A percentile compares a stretch with the other conserved stretches of the same genome.
phyloP scores from a whole-genome alignment of 2,113 vertebrate genomes.

The Phocoena phocoena region DNA sequence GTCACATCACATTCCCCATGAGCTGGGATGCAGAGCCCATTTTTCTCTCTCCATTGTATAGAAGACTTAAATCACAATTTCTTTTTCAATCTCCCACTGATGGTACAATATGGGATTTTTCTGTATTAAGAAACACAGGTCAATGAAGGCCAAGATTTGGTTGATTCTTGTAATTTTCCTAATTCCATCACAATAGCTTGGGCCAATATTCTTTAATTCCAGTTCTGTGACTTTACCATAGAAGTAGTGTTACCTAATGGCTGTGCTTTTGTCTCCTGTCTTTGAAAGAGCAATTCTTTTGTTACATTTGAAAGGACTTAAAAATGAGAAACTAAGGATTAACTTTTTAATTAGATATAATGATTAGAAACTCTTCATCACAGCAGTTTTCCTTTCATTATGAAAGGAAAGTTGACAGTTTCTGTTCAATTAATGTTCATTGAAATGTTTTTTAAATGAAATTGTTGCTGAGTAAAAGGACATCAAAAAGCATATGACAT shows the following conservation, averaged over 20 bases:
- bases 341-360: conserved; percentile 70
- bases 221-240: not conserved
- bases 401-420: conserved; percentile 38
- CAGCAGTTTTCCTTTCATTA: conserved; percentile 52
- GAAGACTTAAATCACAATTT: not conserved
- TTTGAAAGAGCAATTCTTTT: conserved; percentile 49
- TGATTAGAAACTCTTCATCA: conserved; percentile 62
- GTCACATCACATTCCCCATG: not conserved
- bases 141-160: conserved; percentile 9
- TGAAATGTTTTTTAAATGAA: conserved; percentile 57
- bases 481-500: not conserved
- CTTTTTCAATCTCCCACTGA: not conserved
- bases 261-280: conserved; percentile 10
- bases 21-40: not conserved
- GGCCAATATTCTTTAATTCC: conserved; percentile 29
- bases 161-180: conserved; percentile 25
- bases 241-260: conserved; percentile 27
- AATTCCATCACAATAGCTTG: conserved; percentile 39
- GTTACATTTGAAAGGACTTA: conserved; percentile 61
- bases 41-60: not conserved
- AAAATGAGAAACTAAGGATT: conserved; percentile 51
- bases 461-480: conserved; percentile 46
- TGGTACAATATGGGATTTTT: not conserved
- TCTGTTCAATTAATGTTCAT: conserved; percentile 27
- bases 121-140: conserved; percentile 37